These are phyloP conservation scores for Colistium nudipinnis DNA, from an alignment of 2,113 vertebrate species.

Conservation along the genomic window DNA sequence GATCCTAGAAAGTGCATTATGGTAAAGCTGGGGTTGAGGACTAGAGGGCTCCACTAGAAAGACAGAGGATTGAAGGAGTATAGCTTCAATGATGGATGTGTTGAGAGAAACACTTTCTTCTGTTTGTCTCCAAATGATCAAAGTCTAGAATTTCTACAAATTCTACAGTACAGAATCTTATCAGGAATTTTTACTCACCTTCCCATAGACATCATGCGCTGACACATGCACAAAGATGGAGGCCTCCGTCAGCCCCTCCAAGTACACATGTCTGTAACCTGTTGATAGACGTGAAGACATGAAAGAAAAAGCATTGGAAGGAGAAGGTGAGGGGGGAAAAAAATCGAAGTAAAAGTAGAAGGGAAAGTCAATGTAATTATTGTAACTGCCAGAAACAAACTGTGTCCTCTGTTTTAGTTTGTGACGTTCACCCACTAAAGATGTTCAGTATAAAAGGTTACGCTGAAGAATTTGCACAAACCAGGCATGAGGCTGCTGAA, in stretches of 20 bases:
- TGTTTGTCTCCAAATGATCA: conserved; percentile 6
- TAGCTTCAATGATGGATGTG: conserved; percentile 58
- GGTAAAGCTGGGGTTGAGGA: conserved; percentile 99
- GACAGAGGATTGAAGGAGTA: conserved; percentile 74
- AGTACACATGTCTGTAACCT: conserved; percentile 97
- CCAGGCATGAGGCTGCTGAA: conserved; percentile 96
- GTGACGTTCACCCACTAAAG: conserved; percentile 7
- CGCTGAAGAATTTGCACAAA: conserved; percentile 69
- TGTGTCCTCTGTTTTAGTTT: not conserved
- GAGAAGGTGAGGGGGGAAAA: conserved; percentile 8
- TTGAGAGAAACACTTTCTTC: conserved; percentile 20
- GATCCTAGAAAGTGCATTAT: conserved; percentile 99
- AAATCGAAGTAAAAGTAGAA: conserved; percentile 5
- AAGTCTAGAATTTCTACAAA: not conserved
- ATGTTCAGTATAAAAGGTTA: not conserved
- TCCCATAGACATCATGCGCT: conserved; percentile 96
- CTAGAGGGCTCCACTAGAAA: conserved; percentile 98
- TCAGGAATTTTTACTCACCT: conserved; percentile 80
- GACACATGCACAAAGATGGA: conserved; percentile 97
- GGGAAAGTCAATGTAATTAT: too few relatives aligned
- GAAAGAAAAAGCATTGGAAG: conserved; percentile 20
- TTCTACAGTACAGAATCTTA: not conserved
- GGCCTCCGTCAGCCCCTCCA: conserved; percentile 95
- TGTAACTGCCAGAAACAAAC: conserved; percentile 21
- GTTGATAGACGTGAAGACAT: conserved; percentile 42